Evolutionary conservation across 2,797 vertebrate genomes (phyloP), one percentile per base, ranked within the genome.

Genomic region (Craterocephalus amniculus): DNA sequence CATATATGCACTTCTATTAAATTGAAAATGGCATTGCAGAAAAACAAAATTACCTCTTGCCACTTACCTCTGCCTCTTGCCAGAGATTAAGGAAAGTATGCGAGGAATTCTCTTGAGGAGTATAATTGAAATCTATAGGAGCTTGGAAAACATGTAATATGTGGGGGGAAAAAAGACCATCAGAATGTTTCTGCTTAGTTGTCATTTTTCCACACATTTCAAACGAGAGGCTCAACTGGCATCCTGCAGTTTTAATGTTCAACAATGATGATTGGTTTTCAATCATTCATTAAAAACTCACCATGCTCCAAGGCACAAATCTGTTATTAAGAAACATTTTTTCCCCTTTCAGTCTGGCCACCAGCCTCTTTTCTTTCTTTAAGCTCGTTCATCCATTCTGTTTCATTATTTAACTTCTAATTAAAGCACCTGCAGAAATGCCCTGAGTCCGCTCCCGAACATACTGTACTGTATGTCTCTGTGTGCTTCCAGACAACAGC

Each of bases 261-360:
- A 71, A 80, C 88, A 86, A 91, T 88, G 86, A 91, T 94, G 93
- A 95, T 93, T 94, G 92, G 85, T 92, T 93, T 93, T 92, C 93
- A 94, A 91, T 94, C 91, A 91, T 91, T 94, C 91, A 93, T 94
- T 94, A 93, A 94, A 94, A 93, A 92, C 83, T 79, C 83, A 89
- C 84, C 83, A 90, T 77, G 93, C 93, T 93, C 83, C 84, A 80
- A 92, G 91, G 92, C 87, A 88, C 89, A 93, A 87, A 87, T 87
- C 88, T 91, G 88, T 94, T 90, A 93, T 92, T 87, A 91, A 92
- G 91, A 91, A 92, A 85, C 83, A 84, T 86, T 87, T 79, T 52
- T 75, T 72, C 6, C 31, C 38, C 63, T 49, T 24, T 74, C 67
- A 64, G 69, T 79, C 80, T 86, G 83, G 78, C 83, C 86, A 90